Base-by-base conservation (phyloP, 1,140 invertebrate genomes). In the Homalodisca vitripennis region DNA sequence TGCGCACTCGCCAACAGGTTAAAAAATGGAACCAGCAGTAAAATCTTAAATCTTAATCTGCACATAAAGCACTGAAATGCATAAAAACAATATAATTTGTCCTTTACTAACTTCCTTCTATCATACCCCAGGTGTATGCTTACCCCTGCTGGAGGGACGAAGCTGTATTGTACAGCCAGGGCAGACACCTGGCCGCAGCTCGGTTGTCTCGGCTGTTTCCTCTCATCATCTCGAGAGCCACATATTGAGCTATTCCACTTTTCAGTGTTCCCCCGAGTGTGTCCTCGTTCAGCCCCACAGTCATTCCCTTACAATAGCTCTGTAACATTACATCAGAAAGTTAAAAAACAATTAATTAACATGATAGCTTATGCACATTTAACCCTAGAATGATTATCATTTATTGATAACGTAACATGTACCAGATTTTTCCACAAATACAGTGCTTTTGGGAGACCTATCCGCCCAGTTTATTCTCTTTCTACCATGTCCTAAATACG, bases 181-280 rank as follows among this genome's bases (percentile, higher is more conserved):
- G 96, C 62, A 98, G 84, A 80, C 94, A 93, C 71, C 92, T 83
- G 2, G 86, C 84, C 17, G 96, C 88, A 1, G 93, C 90, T 76
- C 91, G 84, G 78, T 93, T 92, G 77, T 97, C 95, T 74, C 93
- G 82, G 2, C 87, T 89, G 77, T 93, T 95, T 30, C 92, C 92
- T 71, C 92, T 82, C 0, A 92, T 93, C 73, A 98, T 92, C 83
- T 99, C 97, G 74, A 98, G 81, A 17, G 96, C 94, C 55, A 98
- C 84, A 81, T 92, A 98, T 81, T 99, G 97, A 0, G 97, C 93
- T 57, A 98, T 87, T 17, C 94, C 95, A 64, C 95, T 94, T 81
- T 99, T 99, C 13, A 99, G 84, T 26, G 95, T 91, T 10, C 94
- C 95, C 10, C 97, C 97, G 24, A 99, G 81, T 0, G 96, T 98